These are phyloP conservation scores for Callosobruchus maculatus DNA, from an alignment of 2,888 invertebrate species.

Conservation along the genomic window DNA sequence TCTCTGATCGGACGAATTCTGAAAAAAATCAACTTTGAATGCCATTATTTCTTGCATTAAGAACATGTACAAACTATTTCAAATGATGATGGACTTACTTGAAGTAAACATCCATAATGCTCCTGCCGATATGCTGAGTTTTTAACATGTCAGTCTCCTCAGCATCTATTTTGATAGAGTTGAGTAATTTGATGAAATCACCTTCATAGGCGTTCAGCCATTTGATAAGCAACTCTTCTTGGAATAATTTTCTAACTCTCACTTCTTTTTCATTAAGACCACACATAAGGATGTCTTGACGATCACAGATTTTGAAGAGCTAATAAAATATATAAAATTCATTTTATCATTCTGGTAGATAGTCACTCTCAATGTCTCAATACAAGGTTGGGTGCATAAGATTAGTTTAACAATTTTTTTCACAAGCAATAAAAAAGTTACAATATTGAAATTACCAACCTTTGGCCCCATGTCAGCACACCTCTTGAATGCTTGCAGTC, in stretches of 20 bases:
- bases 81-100: conserved; percentile 45
- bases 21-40: conserved; percentile 17
- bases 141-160: conserved; percentile 60
- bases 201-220: conserved; percentile 74
- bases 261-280: conserved; percentile 63
- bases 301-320: conserved; percentile 56
- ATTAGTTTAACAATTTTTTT: too few relatives aligned
- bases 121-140: conserved; percentile 53
- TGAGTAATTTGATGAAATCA: conserved; percentile 65
- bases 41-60: too few relatives aligned
- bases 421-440: too few relatives aligned
- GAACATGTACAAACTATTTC: too few relatives aligned
- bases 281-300: conserved; percentile 58
- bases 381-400: too few relatives aligned
- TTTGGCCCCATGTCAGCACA: conserved; percentile 29
- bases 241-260: conserved; percentile 50
- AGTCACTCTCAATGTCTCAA: too few relatives aligned
- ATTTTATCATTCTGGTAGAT: too few relatives aligned
- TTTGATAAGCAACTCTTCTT: conserved; percentile 59
- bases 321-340: neutral
- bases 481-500: conserved; percentile 54
- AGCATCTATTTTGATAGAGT: conserved; percentile 70
- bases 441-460: neutral
- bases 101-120: conserved; percentile 55
- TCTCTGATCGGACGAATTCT: conserved; percentile 41